phyloP scores from a whole-genome alignment of 2,797 vertebrate species.

The Mallotus villosus region DNA sequence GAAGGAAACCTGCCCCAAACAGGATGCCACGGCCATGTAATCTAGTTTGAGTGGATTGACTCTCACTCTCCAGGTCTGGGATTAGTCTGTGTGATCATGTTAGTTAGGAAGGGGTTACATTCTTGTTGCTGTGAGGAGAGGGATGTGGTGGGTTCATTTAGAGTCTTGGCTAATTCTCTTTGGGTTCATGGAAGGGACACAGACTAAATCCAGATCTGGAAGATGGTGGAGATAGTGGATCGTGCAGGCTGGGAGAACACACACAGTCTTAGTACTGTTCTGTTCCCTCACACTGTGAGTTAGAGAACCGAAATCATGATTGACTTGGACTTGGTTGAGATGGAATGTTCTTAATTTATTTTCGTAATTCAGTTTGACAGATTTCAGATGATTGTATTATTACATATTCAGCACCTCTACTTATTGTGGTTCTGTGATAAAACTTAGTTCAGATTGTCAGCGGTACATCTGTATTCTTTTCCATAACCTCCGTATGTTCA shows the following conservation, averaged over 20 bases:
- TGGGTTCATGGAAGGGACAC: constrained; percentile 28
- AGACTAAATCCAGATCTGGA: constrained; percentile 18
- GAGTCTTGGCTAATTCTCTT: constrained; percentile 4
- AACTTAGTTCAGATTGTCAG: too few relatives aligned
- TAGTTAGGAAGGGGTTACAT: constrained; percentile 3
- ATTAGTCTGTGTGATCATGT: not conserved
- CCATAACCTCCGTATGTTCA: not conserved
- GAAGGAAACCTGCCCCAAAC: not conserved
- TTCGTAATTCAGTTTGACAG: not conserved
- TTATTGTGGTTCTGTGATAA: too few relatives aligned
- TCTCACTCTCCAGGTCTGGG: not conserved
- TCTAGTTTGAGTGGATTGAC: not conserved
- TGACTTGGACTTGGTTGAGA: too few relatives aligned
- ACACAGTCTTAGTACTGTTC: not conserved
- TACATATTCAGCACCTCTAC: too few relatives aligned
- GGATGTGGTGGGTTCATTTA: constrained; percentile 1
- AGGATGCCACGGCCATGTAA: not conserved
- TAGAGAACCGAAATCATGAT: not conserved
- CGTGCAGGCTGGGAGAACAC: not conserved
- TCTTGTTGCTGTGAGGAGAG: not conserved
- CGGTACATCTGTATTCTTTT: not conserved
- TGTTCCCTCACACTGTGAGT: not conserved
- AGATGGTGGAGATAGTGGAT: constrained; percentile 12
- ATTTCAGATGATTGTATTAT: not conserved
- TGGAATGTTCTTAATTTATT: too few relatives aligned